Base-by-base conservation (phyloP, 2,888 invertebrate genomes). In the Toxonevra muliebris region DNA sequence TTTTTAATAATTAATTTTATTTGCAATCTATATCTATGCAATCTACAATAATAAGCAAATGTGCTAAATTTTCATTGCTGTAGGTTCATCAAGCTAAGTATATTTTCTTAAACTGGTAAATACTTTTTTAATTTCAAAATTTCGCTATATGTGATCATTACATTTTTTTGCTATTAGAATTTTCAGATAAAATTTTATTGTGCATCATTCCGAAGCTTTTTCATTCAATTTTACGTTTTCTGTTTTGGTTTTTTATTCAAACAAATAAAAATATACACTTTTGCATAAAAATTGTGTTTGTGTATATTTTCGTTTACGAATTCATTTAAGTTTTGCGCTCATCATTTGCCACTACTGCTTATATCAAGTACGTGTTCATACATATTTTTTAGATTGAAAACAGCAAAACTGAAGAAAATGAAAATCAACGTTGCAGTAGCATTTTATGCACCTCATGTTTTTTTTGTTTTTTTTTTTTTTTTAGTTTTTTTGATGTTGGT, bases 301-400 rank as follows among this genome's bases (percentile, higher is more conserved):
- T 19, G 3, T 53, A 8, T 2, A 12, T 17, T 8, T 15, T 57
- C 8, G 19, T 3, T 40, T 57, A 13, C 40, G 41, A 19, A 57
- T 41, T 57, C 57, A 57, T 57, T 57, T 57, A 57, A 57, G 57
- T 57, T 57, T 57, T 30, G 7, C 30, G 77, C 77, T 80, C 79
- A 77, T 78, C 79, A 79, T 76, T 80, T 77, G 76, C 71, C 61
- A 60, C 65, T 20, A 30, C 20, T 68, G 66, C 64, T 68, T 66
- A 68, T 65, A 63, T n/a, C 68, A 62, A n/a, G 73, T 77, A 80
- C 80, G 80, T 80, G 80, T 77, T 75, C 80, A 80, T 80, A 80
- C 80, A 80, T 80, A 63, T 73, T 71, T 70, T 55, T 5, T 19
- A 17, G 11, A 53, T 19, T 53, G 30, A 30, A 30, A 30, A 30